A percentile compares a stretch with the other conserved stretches of the same genome.
These are phyloP conservation scores for Andrena bucephala DNA, from an alignment of 2,888 invertebrate species.

Conservation along the genomic window DNA sequence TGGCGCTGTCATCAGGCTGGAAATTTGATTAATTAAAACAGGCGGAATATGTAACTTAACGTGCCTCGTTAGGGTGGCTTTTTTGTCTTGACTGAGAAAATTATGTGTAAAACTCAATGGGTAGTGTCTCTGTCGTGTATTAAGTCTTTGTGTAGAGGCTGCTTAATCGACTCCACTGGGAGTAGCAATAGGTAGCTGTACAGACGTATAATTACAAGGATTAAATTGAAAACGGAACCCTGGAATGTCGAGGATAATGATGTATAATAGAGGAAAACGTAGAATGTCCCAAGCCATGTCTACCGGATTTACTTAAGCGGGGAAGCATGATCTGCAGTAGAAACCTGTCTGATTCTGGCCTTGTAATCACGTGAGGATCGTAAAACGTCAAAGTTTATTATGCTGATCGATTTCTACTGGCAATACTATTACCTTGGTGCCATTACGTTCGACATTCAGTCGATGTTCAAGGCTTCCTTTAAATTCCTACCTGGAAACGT, in stretches of 20 bases:
- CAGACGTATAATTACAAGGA: too few relatives aligned
- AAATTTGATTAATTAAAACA: conserved; percentile 34
- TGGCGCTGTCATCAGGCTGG: conserved; percentile 15
- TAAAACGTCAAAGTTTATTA: conserved; percentile 38
- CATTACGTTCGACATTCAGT: conserved; percentile 34
- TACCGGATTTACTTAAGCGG: background rate
- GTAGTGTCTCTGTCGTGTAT: conserved; percentile 2
- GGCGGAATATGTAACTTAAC: conserved; percentile 28
- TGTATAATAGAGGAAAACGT: background rate
- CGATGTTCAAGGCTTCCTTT: conserved; percentile 25
- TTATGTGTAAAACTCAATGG: conserved; percentile 14
- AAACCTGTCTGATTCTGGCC: conserved; percentile 32
- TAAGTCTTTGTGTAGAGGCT: conserved; percentile 21
- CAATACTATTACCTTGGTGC: conserved; percentile 31
- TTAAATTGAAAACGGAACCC: background rate
- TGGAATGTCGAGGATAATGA: background rate
- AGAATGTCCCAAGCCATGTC: background rate
- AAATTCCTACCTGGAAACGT: conserved; percentile 19
- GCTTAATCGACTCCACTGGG: conserved; percentile 2
- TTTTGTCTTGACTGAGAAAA: background rate
- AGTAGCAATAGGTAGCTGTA: background rate
- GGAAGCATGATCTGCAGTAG: conserved; percentile 2
- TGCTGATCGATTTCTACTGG: conserved; percentile 44
- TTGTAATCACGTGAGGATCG: conserved; percentile 40
- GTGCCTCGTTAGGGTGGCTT: conserved; percentile 21